phyloP scores from a whole-genome alignment of 2,888 invertebrate species.

The Ophion obscuratus region DNA sequence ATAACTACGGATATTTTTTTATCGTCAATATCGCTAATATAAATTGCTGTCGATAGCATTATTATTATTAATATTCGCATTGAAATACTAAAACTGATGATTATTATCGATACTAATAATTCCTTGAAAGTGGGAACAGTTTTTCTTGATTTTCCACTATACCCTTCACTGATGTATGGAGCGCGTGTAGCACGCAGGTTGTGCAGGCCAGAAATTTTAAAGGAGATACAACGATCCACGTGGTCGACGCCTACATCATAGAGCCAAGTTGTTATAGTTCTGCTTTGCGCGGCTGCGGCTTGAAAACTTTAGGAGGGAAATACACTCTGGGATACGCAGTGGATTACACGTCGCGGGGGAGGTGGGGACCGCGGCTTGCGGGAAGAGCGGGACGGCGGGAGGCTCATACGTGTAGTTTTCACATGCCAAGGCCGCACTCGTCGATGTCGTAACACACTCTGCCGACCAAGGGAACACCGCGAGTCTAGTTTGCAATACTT shows the following conservation, averaged over 20 bases:
- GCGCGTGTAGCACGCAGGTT: conserved; percentile 29
- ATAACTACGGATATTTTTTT: too few relatives aligned
- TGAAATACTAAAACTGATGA: background rate
- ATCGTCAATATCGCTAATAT: too few relatives aligned
- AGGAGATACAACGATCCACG: conserved; percentile 66
- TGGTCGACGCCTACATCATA: conserved; percentile 31
- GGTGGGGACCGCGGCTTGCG: background rate
- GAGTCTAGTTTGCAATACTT: conserved; percentile 13
- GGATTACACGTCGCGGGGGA: conserved; percentile 24
- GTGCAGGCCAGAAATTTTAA: conserved; percentile 67
- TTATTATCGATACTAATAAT: too few relatives aligned
- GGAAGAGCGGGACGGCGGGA: background rate
- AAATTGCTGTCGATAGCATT: too few relatives aligned
- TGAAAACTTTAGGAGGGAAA: conserved; percentile 55
- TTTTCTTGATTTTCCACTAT: background rate
- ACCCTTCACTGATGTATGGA: background rate
- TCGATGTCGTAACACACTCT: conserved; percentile 60
- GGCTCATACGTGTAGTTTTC: conserved; percentile 63
- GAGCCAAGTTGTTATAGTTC: conserved; percentile 14
- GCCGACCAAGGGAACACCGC: conserved; percentile 7
- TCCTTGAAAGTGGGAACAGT: background rate
- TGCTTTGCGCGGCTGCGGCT: conserved; percentile 19
- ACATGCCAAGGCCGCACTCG: conserved; percentile 59
- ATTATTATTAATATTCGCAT: background rate
- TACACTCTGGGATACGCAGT: conserved; percentile 11